Evolutionary conservation across 2,888 invertebrate species (phyloP).

Genomic region (Clostera curtula): DNA sequence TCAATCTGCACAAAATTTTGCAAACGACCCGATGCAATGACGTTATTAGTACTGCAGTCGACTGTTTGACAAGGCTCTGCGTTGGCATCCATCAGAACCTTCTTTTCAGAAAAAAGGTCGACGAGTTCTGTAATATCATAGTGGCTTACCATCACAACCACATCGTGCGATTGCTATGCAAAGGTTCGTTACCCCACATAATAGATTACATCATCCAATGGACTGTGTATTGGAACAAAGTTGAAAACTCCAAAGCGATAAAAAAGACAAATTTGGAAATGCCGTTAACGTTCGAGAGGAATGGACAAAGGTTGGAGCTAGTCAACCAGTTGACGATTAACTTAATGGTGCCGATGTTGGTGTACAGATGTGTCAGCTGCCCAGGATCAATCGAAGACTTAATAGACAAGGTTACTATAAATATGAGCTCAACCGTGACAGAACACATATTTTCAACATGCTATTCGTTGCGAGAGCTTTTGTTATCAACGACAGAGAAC

Average conservation of each 20-base stretch:
- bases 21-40: constrained; percentile 9
- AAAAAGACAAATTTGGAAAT: constrained; percentile 8
- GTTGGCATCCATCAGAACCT: constrained; percentile 7
- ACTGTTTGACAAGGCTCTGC: constrained; percentile 5
- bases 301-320: constrained; percentile 26
- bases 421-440: constrained; percentile 16
- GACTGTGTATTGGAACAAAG: constrained; percentile 25
- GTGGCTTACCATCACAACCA: constrained; percentile 20
- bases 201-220: constrained; percentile 25
- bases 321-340: constrained; percentile 28
- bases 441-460: constrained; percentile 26
- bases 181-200: constrained; percentile 19
- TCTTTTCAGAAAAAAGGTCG: constrained; percentile 7
- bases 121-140: constrained; percentile 25
- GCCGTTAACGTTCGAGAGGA: constrained; percentile 25
- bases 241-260: constrained; percentile 16
- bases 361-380: constrained; percentile 10
- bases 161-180: constrained; percentile 15
- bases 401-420: constrained; percentile 16
- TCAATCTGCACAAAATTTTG: constrained; percentile 6
- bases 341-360: constrained; percentile 22
- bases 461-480: constrained; percentile 17
- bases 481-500: constrained; percentile 18
- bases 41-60: constrained; percentile 9
- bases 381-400: constrained; percentile 6